Evolutionary conservation across 2,888 invertebrate genomes (phyloP), one percentile per base, ranked within the genome.

Genomic region (Lochmaea crataegi): DNA sequence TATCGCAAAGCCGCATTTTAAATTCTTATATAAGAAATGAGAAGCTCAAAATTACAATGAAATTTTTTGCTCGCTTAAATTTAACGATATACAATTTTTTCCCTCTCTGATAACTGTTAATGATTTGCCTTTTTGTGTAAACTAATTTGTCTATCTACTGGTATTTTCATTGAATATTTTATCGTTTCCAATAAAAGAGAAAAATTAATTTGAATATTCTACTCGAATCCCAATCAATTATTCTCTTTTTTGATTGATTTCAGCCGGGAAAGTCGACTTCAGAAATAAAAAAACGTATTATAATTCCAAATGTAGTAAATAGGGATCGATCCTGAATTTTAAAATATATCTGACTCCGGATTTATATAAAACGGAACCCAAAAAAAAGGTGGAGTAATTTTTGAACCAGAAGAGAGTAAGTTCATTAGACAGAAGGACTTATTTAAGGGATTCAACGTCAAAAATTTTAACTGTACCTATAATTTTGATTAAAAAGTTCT

Each of bases 211-310:
- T n/a, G 12, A 58, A 38, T 16, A 58, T 26, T 26, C 38, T n/a
- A n/a, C 38, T n/a, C 26, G 6, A 38, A 16, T 2, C 5, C 38
- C 16, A 60, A 60, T 60, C 26, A 60, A 60, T 38, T 60, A 60
- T 60, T 60, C 60, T 16, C 60, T 60, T 60, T n/a, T 60, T 14
- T 38, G 38, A 60, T 60, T 60, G 60, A 60, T 60, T 60, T 60
- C 60, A 60, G 38, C 60, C 38, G 26, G n/a, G 38, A 38, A 60
- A 60, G 32, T 60, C 60, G 16, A 38, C 60, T 32, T 60, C 32
- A 38, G 32, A 60, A 16, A n/a, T n/a, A n/a, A 12, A 32, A 14
- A 4, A 14, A n/a, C 60, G 16, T 32, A 32, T 60, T 32, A 60
- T 60, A 60, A 60, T 60, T 38, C 60, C 38, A 38, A 38, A 60